A percentile compares a stretch with the other conserved stretches of the same genome.
These are phyloP conservation scores for Thinocorus orbignyianus DNA, from an alignment of 2,113 vertebrate species.

Conservation along the genomic window DNA sequence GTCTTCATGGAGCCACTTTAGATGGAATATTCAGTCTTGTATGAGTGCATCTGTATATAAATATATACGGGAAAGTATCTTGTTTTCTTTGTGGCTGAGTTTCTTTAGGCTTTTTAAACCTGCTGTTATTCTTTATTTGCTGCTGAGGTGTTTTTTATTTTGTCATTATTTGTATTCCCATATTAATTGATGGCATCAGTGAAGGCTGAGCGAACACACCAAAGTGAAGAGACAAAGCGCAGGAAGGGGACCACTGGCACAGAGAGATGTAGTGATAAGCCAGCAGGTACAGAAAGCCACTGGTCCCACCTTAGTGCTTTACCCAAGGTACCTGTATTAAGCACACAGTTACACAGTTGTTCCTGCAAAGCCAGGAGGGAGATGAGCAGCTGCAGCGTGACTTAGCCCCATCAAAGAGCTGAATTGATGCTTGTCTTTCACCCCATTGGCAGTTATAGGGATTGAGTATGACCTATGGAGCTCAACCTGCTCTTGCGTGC, in stretches of 20 bases:
- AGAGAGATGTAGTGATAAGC: not conserved
- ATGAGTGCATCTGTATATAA: accelerated
- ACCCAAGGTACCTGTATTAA: not conserved
- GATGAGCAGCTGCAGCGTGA: not conserved
- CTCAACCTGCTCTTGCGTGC: not conserved
- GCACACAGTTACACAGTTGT: not conserved
- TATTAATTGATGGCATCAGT: not conserved
- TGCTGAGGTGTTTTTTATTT: not conserved
- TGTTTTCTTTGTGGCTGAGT: not conserved
- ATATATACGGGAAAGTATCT: not conserved
- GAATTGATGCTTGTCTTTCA: not conserved
- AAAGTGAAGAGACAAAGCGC: not conserved
- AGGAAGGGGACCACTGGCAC: not conserved
- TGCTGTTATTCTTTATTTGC: not conserved
- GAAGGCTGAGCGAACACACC: not conserved
- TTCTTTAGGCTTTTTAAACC: not conserved
- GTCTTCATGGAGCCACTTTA: not conserved
- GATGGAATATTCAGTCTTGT: not conserved
- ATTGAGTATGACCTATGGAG: not conserved
- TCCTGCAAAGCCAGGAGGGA: not conserved
- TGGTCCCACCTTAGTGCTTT: not conserved
- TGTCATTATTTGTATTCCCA: not conserved
- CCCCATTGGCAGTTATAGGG: not conserved
- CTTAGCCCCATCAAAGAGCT: not conserved
- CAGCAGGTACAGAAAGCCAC: not conserved